Percentiles rank a stretch among this genome's conserved stretches.
phyloP scores from a whole-genome alignment of 2,888 invertebrate species.

The Caradrina kadenii region DNA sequence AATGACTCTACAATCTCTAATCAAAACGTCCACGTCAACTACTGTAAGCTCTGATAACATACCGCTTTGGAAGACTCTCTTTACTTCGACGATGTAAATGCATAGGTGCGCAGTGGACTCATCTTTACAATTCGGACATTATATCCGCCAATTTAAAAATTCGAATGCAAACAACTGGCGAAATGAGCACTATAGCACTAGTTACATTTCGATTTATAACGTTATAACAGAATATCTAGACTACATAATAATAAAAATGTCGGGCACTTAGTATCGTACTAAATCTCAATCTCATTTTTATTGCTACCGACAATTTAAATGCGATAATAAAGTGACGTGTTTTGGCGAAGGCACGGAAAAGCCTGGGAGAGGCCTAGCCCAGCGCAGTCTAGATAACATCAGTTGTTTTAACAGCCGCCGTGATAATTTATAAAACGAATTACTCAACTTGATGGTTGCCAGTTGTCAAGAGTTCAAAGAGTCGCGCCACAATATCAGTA shows the following conservation, averaged over 20 bases:
- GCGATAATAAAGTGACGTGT: slow-evolving; percentile 26
- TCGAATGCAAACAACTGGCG: neutral
- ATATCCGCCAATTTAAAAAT: neutral
- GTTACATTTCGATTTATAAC: neutral
- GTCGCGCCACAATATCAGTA: neutral
- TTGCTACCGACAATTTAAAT: slow-evolving; percentile 3
- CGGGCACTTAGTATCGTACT: slow-evolving; percentile 7
- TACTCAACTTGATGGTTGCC: neutral
- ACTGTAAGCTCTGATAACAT: neutral
- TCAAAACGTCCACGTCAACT: slow-evolving; percentile 1
- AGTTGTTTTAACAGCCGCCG: neutral
- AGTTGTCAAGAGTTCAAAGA: slow-evolving; percentile 7
- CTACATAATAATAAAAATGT: slow-evolving; percentile 12
- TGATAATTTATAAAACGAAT: slow-evolving; percentile 2
- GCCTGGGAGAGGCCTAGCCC: slow-evolving; percentile 14
- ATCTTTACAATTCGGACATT: neutral
- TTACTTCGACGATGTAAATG: neutral
- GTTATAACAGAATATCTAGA: slow-evolving; percentile 4
- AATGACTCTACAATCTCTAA: slow-evolving; percentile 2
- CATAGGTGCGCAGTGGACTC: neutral
- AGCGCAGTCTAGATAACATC: slow-evolving; percentile 14
- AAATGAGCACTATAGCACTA: neutral
- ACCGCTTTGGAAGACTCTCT: neutral
- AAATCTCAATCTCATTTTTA: slow-evolving; percentile 11
- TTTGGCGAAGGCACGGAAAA: slow-evolving; percentile 1